A percentile compares a stretch with the other conserved stretches of the same genome.
phyloP scores from a whole-genome alignment of 2,797 vertebrate genomes.

The Coracias cyanogaster region DNA sequence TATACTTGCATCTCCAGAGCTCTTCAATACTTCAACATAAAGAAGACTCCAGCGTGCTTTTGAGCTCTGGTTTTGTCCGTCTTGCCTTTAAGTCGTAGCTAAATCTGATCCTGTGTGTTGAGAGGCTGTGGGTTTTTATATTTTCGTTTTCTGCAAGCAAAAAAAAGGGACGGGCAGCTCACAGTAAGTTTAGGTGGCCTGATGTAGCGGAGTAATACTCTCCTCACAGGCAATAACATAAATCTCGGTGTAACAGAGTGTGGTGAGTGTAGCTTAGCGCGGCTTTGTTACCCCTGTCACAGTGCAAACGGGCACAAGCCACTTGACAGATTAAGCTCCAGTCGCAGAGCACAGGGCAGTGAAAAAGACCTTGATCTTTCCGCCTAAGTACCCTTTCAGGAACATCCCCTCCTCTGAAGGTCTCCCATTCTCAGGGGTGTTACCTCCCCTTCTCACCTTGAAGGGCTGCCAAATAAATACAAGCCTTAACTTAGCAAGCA shows the following conservation, averaged over 20 bases:
- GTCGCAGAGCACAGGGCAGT: not conserved
- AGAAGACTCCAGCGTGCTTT: not conserved
- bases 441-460: constrained; percentile 32
- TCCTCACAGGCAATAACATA: not conserved
- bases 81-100: not conserved
- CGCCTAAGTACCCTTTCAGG: not conserved
- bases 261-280: constrained; percentile 26
- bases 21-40: constrained; percentile 9
- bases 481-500: not conserved
- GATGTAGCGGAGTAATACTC: not conserved
- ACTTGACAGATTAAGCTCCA: constrained; percentile 53
- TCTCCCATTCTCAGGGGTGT: constrained; percentile 10
- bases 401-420: constrained; percentile 20
- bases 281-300: constrained; percentile 63
- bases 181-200: not conserved
- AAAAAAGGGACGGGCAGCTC: not conserved
- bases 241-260: not conserved
- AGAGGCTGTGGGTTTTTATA: not conserved
- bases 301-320: constrained; percentile 54
- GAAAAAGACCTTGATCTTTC: constrained; percentile 49
- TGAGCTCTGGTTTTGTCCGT: not conserved
- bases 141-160: not conserved
- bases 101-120: not conserved
- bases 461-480: constrained; percentile 18
- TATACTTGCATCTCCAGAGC: constrained; percentile 49